Evolutionary conservation across 2,113 vertebrate species (phyloP).

Genomic region (Scomber colias): DNA sequence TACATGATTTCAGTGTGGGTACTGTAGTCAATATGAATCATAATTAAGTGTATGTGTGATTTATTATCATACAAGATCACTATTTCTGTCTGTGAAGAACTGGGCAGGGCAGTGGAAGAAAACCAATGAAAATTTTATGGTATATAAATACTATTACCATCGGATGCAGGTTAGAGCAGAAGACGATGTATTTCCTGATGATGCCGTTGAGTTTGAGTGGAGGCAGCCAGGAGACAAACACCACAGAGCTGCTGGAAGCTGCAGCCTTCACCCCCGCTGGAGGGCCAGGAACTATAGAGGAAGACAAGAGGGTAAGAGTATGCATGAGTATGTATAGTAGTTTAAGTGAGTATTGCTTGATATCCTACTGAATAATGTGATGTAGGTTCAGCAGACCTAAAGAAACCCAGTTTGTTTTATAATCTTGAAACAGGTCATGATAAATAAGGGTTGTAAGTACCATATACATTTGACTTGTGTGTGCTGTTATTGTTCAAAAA

Average conservation of each 20-base stretch:
- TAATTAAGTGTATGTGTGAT: not conserved
- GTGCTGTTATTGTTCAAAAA: no score
- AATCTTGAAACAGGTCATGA: no score
- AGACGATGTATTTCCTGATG: slow-evolving; percentile 98
- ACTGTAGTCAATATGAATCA: not conserved
- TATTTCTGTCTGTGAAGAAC: not conserved
- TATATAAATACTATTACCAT: slow-evolving; percentile 87
- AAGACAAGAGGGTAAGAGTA: not conserved
- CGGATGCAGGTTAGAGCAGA: slow-evolving; percentile 98
- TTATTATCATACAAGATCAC: not conserved
- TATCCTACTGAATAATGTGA: no score
- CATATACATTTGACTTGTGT: no score
- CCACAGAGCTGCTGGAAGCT: slow-evolving; percentile 91
- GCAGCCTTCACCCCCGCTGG: slow-evolving; percentile 97
- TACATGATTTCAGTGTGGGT: no score
- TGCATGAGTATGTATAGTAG: not conserved
- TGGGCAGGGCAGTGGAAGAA: not conserved
- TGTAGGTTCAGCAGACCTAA: no score
- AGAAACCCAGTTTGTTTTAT: no score
- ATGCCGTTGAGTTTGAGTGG: slow-evolving; percentile 96
- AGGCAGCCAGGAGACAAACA: slow-evolving; percentile 98
- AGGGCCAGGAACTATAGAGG: slow-evolving; percentile 92
- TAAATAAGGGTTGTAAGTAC: no score
- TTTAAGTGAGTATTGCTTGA: no score
- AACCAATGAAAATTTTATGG: slow-evolving; percentile 26